Base-by-base conservation (phyloP, 2,888 invertebrate species). In the Allacma fusca region DNA sequence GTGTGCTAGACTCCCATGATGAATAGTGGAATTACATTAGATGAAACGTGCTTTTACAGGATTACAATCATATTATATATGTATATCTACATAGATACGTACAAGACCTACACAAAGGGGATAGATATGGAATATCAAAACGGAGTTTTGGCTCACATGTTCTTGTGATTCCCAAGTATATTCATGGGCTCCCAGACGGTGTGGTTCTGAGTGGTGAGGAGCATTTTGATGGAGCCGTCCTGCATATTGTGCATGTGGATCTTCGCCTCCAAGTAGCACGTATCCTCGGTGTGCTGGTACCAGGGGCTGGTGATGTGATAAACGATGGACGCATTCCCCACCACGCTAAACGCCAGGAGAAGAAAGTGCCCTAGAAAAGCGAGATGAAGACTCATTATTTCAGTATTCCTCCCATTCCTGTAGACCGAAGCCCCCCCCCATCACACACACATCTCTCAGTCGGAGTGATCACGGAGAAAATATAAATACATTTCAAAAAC, bases 331-430 rank as follows among this genome's bases (percentile, higher is more conserved):
- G 74, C 77, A 26, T 81, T 79, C 50, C 79, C 75, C 44, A 85
- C 85, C 26, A 85, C 84, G 19, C 83, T 85, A 78, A 81, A 81
- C 50, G 76, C 81, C 75, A 85, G 83, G 67, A 93, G 91, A 29
- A 95, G 88, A 86, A 93, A 95, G 86, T 92, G 92, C 43, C 94
- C 94, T 93, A 88, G 12, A 81, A 87, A 84, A 29, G 50, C 16
- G 19, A 50, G 19, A 65, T 28, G 65, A 13, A 28, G 9, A 28
- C 50, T 19, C 50, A 50, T 50, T n/a, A 50, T 19, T n/a, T 50
- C 19, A 50, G 50, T 50, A 50, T 50, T 50, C 50, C 50, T 50
- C 19, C n/a, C 50, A 50, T 50, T 50, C 4, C 50, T 50, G 2
- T n/a, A n/a, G n/a, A n/a, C n/a, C n/a, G n/a, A n/a, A n/a, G n/a